A percentile compares a stretch with the other conserved stretches of the same genome.
Conservation (phyloP, 2,113 vertebrate genomes). For the Neogobius melanostomus region DNA sequence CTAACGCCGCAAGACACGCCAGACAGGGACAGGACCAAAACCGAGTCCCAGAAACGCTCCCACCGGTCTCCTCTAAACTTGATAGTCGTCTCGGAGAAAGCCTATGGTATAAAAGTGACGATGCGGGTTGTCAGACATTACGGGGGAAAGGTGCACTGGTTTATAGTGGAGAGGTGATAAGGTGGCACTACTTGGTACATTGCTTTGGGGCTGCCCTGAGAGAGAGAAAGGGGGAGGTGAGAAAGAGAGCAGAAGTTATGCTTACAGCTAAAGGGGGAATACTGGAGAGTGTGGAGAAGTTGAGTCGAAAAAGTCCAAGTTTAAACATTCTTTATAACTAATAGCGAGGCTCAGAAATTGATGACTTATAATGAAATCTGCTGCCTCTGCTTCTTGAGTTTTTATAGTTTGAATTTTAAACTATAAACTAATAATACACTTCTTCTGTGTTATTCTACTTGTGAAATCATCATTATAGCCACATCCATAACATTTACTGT, state of each 20-base stretch:
- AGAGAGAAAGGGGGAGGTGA: conserved; percentile 8
- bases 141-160: conserved; percentile 46
- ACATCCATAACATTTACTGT: too few species aligned
- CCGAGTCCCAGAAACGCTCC: conserved; percentile 23
- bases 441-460: too few species aligned
- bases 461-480: too few species aligned
- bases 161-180: conserved; percentile 16
- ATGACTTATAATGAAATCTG: too few species aligned
- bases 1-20: background rate
- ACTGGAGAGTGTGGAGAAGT: background rate
- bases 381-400: too few species aligned
- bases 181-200: conserved; percentile 30
- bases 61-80: conserved; percentile 35
- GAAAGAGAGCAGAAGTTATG: background rate
- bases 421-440: too few species aligned
- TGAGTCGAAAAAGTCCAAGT: background rate
- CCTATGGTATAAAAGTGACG: conserved; percentile 23
- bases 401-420: too few species aligned
- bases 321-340: too few species aligned
- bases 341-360: too few species aligned
- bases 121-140: conserved; percentile 25
- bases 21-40: conserved; percentile 1
- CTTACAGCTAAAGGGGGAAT: background rate
- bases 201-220: conserved; percentile 13
- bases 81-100: conserved; percentile 25